Percentiles rank a stretch among this genome's conserved stretches.
These are phyloP conservation scores for Lasioglossum albipes DNA, from an alignment of 1,140 invertebrate genomes.

Conservation along the genomic window DNA sequence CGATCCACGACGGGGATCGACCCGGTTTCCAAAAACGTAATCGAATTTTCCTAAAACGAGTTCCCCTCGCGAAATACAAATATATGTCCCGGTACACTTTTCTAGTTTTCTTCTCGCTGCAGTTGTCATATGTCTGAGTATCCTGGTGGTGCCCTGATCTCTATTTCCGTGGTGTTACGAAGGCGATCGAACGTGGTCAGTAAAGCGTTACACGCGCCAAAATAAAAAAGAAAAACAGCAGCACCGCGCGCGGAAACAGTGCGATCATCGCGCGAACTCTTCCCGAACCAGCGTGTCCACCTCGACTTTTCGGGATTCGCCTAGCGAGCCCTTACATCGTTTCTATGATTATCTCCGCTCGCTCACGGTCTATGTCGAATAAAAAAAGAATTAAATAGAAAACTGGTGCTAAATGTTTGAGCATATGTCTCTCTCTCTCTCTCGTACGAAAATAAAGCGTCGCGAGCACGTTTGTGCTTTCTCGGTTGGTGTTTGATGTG, in stretches of 20 bases:
- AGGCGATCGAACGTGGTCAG: slow-evolving; percentile 51
- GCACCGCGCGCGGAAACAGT: slow-evolving; percentile 54
- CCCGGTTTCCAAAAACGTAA: slow-evolving; percentile 9
- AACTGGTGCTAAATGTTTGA: slow-evolving; percentile 51
- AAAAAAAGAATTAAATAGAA: slow-evolving; percentile 61
- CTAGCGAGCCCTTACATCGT: slow-evolving; percentile 11
- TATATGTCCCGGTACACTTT: background rate
- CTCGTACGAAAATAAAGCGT: slow-evolving; percentile 59
- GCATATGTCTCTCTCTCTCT: slow-evolving; percentile 17
- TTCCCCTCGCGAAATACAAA: background rate
- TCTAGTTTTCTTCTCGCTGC: background rate
- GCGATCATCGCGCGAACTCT: slow-evolving; percentile 18
- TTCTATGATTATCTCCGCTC: background rate
- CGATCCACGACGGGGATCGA: slow-evolving; percentile 6
- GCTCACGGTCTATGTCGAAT: slow-evolving; percentile 28
- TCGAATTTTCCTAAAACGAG: slow-evolving; percentile 5
- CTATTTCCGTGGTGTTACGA: slow-evolving; percentile 41
- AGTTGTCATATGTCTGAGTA: slow-evolving; percentile 26
- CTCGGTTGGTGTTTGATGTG: background rate
- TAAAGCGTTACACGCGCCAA: slow-evolving; percentile 49
- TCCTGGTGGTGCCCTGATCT: slow-evolving; percentile 19
- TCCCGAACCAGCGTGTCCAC: slow-evolving; percentile 10
- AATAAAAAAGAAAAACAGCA: slow-evolving; percentile 37
- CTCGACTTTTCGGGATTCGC: background rate
- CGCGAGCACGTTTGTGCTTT: slow-evolving; percentile 26